phyloP scores from a whole-genome alignment of 2,888 invertebrate species.

The Scrobipalpa costella region DNA sequence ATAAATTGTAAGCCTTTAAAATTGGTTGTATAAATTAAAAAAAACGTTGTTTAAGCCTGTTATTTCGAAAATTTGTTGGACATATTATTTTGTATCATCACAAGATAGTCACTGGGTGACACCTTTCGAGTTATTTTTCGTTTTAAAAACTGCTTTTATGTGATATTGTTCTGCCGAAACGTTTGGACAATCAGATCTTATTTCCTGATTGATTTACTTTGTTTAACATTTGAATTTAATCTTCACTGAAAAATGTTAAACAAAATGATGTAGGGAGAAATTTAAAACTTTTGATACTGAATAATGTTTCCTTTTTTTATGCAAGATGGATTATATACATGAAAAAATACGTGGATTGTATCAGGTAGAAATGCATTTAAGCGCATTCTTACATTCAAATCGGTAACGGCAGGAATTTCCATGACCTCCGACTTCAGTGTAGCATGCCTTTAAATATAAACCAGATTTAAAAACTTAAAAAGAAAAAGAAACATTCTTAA shows the following conservation, averaged over 20 bases:
- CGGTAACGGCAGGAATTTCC: constrained; percentile 6
- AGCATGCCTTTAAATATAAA: not conserved
- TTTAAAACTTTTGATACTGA: not conserved
- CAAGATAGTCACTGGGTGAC: constrained; percentile 21
- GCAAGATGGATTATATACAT: too few species aligned
- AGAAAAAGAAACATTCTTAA: too few species aligned
- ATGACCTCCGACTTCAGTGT: constrained; percentile 11
- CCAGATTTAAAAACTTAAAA: too few species aligned
- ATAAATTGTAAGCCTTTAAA: constrained; percentile 28
- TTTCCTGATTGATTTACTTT: not conserved
- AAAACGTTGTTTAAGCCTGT: constrained; percentile 28
- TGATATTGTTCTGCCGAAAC: not conserved
- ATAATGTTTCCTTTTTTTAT: not conserved
- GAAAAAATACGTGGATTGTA: too few species aligned
- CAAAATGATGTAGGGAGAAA: not conserved
- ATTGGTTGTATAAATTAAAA: constrained; percentile 31
- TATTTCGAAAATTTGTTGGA: constrained; percentile 23
- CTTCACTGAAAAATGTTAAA: not conserved
- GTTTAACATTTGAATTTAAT: not conserved
- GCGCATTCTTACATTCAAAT: not conserved
- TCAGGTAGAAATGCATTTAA: too few species aligned
- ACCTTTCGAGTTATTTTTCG: constrained; percentile 20
- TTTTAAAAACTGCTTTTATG: not conserved
- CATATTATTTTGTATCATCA: constrained; percentile 22
- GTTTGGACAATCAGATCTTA: not conserved